Percentiles rank a stretch among this genome's conserved stretches.
Evolutionary conservation across 1,140 invertebrate genomes (phyloP).

Genomic region (Pissodes strobi): DNA sequence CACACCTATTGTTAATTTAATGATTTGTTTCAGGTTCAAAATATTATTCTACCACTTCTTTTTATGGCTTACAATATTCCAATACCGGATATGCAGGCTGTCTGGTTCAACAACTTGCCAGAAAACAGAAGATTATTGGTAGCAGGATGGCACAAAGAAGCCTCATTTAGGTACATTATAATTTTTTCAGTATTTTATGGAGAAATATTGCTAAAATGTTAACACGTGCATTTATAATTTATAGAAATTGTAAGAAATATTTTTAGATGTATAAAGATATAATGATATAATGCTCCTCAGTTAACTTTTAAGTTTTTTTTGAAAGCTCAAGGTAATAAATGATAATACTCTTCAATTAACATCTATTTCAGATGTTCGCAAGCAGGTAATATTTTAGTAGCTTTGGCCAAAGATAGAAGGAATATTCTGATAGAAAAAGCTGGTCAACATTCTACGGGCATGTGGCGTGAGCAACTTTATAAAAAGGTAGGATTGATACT

Average conservation of each 20-base stretch:
- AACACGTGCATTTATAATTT: too few relatives aligned
- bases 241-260: too few relatives aligned
- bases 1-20: background rate
- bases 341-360: background rate
- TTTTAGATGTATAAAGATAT: too few relatives aligned
- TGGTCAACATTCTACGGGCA: conserved; percentile 60
- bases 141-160: conserved; percentile 65
- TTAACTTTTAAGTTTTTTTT: too few relatives aligned
- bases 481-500: conserved; percentile 56
- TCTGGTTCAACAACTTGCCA: conserved; percentile 65
- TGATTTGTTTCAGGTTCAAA: conserved; percentile 28
- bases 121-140: conserved; percentile 57
- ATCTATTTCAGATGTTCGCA: conserved; percentile 70
- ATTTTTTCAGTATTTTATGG: too few relatives aligned
- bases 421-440: conserved; percentile 46
- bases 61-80: conserved; percentile 66
- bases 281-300: too few relatives aligned
- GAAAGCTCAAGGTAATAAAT: too few relatives aligned
- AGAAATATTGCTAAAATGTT: too few relatives aligned
- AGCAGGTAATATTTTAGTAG: conserved; percentile 65
- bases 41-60: conserved; percentile 64
- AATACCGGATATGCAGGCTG: conserved; percentile 59
- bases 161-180: conserved; percentile 20
- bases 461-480: conserved; percentile 71
- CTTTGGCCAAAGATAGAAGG: conserved; percentile 54